Evolutionary conservation across 2,888 invertebrate species (phyloP).

Genomic region (Tribolium freemani): DNA sequence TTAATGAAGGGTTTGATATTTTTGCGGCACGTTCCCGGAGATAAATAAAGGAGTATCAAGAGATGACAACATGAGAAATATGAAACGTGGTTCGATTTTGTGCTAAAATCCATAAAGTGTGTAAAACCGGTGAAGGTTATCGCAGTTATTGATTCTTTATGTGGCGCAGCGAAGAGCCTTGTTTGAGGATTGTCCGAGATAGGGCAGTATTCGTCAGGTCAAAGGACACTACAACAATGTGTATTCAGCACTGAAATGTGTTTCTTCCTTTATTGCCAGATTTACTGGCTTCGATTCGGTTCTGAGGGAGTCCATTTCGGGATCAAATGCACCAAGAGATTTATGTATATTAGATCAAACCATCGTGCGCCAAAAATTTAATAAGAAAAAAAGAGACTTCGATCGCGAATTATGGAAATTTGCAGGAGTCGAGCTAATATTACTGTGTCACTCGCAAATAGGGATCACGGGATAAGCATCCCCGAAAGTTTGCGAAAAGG

Average conservation of each 20-base stretch:
- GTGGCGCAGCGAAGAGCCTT: constrained; percentile 2
- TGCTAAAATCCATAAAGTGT: constrained; percentile 37
- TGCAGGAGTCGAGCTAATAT: constrained; percentile 21
- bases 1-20: neutral
- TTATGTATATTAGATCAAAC: constrained; percentile 23
- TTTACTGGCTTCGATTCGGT: constrained; percentile 47
- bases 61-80: constrained; percentile 11
- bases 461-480: constrained; percentile 33
- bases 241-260: constrained; percentile 56
- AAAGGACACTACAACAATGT: constrained; percentile 46
- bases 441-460: constrained; percentile 24
- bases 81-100: constrained; percentile 4
- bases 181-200: constrained; percentile 17
- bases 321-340: constrained; percentile 36
- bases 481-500: constrained; percentile 33
- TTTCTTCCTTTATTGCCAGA: constrained; percentile 57
- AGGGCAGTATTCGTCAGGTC: constrained; percentile 37
- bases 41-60: neutral
- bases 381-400: constrained; percentile 4
- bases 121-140: constrained; percentile 33
- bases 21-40: neutral
- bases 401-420: constrained; percentile 26
- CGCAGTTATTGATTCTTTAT: constrained; percentile 38
- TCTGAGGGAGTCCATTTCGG: constrained; percentile 28
- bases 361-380: constrained; percentile 7